Evolutionary conservation across 2,113 vertebrate species (phyloP), one percentile per base, ranked within the genome.

Genomic region (Ahaetulla prasina): DNA sequence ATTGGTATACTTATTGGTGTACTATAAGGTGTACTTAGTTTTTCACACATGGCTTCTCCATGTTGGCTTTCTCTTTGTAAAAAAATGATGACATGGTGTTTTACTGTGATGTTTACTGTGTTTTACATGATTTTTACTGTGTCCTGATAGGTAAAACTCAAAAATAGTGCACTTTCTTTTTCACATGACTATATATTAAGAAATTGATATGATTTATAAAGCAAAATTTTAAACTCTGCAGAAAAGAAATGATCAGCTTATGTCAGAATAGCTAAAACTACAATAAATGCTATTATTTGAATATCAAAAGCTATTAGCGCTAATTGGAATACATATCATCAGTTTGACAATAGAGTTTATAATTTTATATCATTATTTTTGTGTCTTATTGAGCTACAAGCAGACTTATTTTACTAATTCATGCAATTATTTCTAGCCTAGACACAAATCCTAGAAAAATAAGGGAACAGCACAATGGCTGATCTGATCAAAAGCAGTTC

Each of bases 251-350:
- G n/a, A 45, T 45, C 27, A n/a, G 35, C 10, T 12, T 88, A 18
- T 89, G 85, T 30, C 80, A 92, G 80, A 84, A 49, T 3, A 0
- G 2, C 35, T 47, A 93, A 25, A 91, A 74, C 63, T 87, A 55
- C 10, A 53, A 89, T 49, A 49, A 57, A 88, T 2, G 4, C 47
- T 86, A 90, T 0, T 43, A 52, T 43, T n/a, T 87, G 23, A 93
- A 53, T 85, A n/a, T 52, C 91, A 89, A 85, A 92, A 60, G 45
- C 8, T 0, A 92, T 60, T 55, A 94, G 89, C 25, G 25, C 0
- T 86, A 60, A 14, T 43, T 49, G 18, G 45, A 92, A 57, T 95
- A 94, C 94, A 95, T 95, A 95, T 22, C 93, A 90, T 93, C 39
- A 53, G 5, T 39, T 90, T 87, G 22, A 90, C 47, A 87, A 30